Evolutionary conservation across 1,140 invertebrate genomes (phyloP).

Genomic region (Dysdera silvatica): DNA sequence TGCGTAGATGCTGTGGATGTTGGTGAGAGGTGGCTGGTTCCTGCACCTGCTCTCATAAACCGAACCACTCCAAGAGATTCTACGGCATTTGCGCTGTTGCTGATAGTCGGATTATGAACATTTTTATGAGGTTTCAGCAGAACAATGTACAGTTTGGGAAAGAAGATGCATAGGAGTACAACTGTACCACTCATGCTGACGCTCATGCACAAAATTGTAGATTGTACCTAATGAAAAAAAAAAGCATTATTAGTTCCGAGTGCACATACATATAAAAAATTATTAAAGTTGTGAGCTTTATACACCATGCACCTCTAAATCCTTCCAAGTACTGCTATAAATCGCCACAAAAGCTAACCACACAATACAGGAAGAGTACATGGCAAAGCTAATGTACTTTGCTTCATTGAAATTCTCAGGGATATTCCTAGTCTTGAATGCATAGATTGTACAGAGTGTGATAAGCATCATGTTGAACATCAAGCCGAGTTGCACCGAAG

Average conservation of each 20-base stretch:
- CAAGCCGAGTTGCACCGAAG: conserved; percentile 62
- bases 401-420: conserved; percentile 67
- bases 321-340: conserved; percentile 59
- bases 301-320: conserved; percentile 59
- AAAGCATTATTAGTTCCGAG: neutral
- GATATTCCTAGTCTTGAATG: conserved; percentile 64
- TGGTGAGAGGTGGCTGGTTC: too few relatives aligned
- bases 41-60: too few relatives aligned
- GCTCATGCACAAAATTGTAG: conserved; percentile 68
- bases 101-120: conserved; percentile 48
- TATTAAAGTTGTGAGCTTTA: too few relatives aligned
- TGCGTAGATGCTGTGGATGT: too few relatives aligned
- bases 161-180: conserved; percentile 65
- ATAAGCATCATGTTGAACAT: conserved; percentile 67
- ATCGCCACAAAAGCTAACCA: conserved; percentile 66
- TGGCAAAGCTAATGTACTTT: conserved; percentile 62
- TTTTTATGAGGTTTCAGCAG: conserved; percentile 70
- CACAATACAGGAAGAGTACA: conserved; percentile 67
- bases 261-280: too few relatives aligned
- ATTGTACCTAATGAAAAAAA: conserved; percentile 56
- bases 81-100: too few relatives aligned
- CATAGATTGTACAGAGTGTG: conserved; percentile 62
- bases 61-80: too few relatives aligned
- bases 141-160: conserved; percentile 67
- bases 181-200: conserved; percentile 69